phyloP scores from a whole-genome alignment of 2,888 invertebrate species.

The Coelogynopora nodosa region DNA sequence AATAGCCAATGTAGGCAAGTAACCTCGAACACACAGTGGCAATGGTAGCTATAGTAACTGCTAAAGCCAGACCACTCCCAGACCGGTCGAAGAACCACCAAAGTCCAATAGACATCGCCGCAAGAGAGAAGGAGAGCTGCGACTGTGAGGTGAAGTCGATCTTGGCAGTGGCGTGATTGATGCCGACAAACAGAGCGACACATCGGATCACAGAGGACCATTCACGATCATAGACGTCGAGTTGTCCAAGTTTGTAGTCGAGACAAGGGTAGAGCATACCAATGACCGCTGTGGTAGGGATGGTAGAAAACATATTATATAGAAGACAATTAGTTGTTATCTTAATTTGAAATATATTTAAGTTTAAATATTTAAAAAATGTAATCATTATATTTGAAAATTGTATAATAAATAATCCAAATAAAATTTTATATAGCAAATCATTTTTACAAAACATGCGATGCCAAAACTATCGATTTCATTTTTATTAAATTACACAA shows the following conservation, averaged over 20 bases:
- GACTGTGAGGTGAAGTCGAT: constrained; percentile 62
- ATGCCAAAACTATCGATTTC: too few species aligned
- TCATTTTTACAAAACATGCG: too few species aligned
- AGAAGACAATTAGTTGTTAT: too few species aligned
- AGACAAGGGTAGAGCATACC: constrained; percentile 40
- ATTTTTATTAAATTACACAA: too few species aligned
- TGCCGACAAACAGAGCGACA: constrained; percentile 63
- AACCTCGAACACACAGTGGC: constrained; percentile 62
- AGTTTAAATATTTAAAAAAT: too few species aligned
- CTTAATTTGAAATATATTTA: too few species aligned
- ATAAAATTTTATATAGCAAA: too few species aligned
- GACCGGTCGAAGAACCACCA: constrained; percentile 64
- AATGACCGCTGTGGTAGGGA: not conserved
- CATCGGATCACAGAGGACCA: constrained; percentile 64
- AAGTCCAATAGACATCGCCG: constrained; percentile 62
- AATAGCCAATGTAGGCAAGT: constrained; percentile 62
- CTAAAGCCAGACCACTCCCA: constrained; percentile 61
- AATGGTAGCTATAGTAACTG: constrained; percentile 60
- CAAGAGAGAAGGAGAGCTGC: constrained; percentile 61
- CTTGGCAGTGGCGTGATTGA: constrained; percentile 64
- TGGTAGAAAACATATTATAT: too few species aligned
- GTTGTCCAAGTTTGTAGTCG: constrained; percentile 40
- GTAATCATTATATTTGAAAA: too few species aligned
- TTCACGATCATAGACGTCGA: constrained; percentile 56
- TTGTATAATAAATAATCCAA: too few species aligned